Evolutionary conservation across 1,140 invertebrate species (phyloP).

Genomic region (Pseudomyrmex gracilis): DNA sequence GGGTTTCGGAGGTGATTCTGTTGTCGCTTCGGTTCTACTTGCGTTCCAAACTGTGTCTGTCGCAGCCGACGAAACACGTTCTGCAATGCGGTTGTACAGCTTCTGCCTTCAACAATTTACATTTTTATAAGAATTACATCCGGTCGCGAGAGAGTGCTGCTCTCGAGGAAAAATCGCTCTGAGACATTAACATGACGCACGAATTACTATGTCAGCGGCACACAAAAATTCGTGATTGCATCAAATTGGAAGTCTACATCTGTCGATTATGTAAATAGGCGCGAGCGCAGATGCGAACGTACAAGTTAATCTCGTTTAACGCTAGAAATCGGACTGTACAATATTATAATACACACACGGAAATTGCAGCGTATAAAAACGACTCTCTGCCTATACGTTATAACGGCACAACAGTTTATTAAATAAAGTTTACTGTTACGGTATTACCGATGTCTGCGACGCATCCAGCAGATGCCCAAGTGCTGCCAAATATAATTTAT

Average conservation of each 20-base stretch:
- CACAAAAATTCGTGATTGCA: background rate
- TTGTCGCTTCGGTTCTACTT: background rate
- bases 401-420: constrained; percentile 47
- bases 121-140: constrained; percentile 4
- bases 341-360: background rate
- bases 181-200: background rate
- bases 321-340: constrained; percentile 67
- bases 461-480: constrained; percentile 10
- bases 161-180: background rate
- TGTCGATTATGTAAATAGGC: constrained; percentile 77
- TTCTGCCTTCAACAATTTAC: background rate
- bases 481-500: background rate
- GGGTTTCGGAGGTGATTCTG: background rate
- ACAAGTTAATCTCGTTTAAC: constrained; percentile 69
- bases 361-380: constrained; percentile 55
- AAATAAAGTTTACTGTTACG: constrained; percentile 37
- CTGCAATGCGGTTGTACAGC: background rate
- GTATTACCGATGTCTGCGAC: constrained; percentile 6
- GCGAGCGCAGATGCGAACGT: constrained; percentile 63
- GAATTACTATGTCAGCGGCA: background rate
- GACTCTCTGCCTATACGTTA: constrained; percentile 22
- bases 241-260: constrained; percentile 45
- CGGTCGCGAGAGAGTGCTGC: background rate
- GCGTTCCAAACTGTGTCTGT: background rate
- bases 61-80: background rate